These are phyloP conservation scores for Neria commutata DNA, from an alignment of 2,888 invertebrate genomes.

Conservation along the genomic window DNA sequence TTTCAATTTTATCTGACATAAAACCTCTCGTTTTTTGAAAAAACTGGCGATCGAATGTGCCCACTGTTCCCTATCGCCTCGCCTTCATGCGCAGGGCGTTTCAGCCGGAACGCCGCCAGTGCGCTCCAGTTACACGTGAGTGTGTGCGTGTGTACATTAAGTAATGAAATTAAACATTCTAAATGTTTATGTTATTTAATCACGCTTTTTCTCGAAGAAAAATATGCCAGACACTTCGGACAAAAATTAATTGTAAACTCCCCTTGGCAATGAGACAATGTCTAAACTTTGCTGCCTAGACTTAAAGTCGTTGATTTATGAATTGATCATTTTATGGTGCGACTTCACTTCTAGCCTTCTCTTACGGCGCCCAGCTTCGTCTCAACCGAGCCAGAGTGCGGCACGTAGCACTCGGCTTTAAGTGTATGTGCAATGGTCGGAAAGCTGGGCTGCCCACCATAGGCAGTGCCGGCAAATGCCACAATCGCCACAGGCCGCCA, in stretches of 20 bases:
- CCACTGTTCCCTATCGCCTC: not conserved
- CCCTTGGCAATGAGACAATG: not conserved
- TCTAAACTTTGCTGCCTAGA: not conserved
- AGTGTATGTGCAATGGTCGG: constrained; percentile 9
- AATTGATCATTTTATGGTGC: constrained; percentile 8
- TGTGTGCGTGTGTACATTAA: no score
- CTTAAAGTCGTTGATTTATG: constrained; percentile 9
- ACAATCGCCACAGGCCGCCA: constrained; percentile 5
- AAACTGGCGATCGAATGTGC: no score
- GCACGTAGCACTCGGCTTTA: constrained; percentile 20
- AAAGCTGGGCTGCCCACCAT: not conserved
- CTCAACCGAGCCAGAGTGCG: not conserved
- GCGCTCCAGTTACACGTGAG: no score
- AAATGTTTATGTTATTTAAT: constrained; percentile 30
- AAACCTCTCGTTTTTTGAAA: no score
- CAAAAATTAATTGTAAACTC: not conserved
- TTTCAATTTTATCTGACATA: no score
- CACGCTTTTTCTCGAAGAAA: constrained; percentile 22
- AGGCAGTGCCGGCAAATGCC: constrained; percentile 17
- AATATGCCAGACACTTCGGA: constrained; percentile 5
- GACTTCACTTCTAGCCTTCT: not conserved
- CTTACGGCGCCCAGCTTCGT: not conserved
- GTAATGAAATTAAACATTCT: constrained; percentile 25
- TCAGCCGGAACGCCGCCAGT: not conserved
- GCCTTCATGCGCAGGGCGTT: not conserved